A percentile compares a stretch with the other conserved stretches of the same genome.
Evolutionary conservation across 2,113 vertebrate genomes (phyloP).

Genomic region (Delphinus delphis): DNA sequence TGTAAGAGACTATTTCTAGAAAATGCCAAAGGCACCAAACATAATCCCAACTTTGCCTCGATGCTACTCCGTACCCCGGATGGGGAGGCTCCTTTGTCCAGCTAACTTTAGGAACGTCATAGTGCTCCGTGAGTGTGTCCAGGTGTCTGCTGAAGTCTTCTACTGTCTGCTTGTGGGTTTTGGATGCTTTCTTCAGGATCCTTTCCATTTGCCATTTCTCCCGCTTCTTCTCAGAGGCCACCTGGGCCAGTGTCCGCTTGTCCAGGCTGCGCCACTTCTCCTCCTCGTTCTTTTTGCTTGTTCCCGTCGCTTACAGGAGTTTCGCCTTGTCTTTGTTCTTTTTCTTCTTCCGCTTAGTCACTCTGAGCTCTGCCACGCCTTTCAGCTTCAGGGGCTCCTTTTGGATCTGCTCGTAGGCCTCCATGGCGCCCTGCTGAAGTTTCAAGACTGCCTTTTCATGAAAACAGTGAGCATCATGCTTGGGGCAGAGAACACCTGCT

Average conservation of each 20-base stretch:
- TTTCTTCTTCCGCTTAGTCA: conserved; percentile 90
- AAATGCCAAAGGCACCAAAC: not conserved
- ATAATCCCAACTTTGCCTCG: not conserved
- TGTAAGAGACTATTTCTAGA: not conserved
- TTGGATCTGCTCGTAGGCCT: conserved; percentile 81
- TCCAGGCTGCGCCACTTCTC: conserved; percentile 83
- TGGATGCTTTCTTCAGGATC: conserved; percentile 96
- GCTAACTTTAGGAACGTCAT: conserved; percentile 98
- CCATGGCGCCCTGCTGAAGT: conserved; percentile 50
- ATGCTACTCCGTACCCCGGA: not conserved
- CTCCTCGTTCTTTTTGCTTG: conserved; percentile 88
- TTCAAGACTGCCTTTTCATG: not conserved
- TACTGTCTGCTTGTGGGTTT: conserved; percentile 95
- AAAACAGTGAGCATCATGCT: not conserved
- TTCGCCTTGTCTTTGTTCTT: conserved; percentile 88
- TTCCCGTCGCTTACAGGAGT: conserved; percentile 88
- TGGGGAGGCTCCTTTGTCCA: conserved; percentile 92
- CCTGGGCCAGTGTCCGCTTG: conserved; percentile 94
- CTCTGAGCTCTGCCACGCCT: conserved; percentile 54
- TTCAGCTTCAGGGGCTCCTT: conserved; percentile 79
- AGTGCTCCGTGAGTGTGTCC: conserved; percentile 95
- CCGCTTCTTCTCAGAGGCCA: conserved; percentile 96
- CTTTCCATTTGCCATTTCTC: conserved; percentile 98
- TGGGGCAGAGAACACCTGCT: not conserved
- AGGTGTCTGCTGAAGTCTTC: conserved; percentile 94